phyloP scores from a whole-genome alignment of 2,113 vertebrate genomes.

The Trichechus manatus region DNA sequence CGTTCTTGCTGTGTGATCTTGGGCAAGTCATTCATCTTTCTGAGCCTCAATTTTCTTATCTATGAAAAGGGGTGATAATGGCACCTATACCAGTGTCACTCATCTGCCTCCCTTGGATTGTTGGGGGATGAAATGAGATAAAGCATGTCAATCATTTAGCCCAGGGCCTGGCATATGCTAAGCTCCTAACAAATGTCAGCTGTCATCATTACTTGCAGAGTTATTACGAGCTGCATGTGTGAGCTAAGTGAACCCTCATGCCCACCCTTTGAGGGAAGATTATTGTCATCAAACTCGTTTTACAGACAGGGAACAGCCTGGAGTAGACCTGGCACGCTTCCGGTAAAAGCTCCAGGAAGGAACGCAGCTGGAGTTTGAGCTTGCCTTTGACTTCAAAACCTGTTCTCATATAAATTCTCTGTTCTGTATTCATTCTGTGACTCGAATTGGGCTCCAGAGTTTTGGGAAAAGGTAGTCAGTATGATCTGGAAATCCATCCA shows the following conservation, averaged over 20 bases:
- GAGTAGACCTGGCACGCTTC: background rate
- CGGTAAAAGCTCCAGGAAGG: background rate
- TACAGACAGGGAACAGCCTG: background rate
- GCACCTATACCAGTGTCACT: accelerated
- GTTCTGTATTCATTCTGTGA: background rate
- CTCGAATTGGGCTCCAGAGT: background rate
- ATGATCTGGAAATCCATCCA: background rate
- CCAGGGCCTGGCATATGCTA: background rate
- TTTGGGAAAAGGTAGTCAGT: background rate
- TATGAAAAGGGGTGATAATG: background rate
- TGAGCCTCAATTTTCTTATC: background rate
- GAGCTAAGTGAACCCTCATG: background rate
- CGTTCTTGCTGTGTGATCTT: background rate
- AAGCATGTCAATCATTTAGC: background rate
- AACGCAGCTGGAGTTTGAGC: background rate
- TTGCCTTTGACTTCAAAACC: background rate
- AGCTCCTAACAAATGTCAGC: background rate
- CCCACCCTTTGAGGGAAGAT: background rate
- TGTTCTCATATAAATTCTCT: background rate
- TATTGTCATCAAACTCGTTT: background rate
- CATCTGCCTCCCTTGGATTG: background rate
- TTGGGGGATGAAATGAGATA: background rate
- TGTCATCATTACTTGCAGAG: background rate
- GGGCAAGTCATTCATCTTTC: background rate
- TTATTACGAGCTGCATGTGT: accelerated